These are phyloP conservation scores for Drosophila suzukii DNA, from an alignment of 1,140 invertebrate species.

Conservation along the genomic window DNA sequence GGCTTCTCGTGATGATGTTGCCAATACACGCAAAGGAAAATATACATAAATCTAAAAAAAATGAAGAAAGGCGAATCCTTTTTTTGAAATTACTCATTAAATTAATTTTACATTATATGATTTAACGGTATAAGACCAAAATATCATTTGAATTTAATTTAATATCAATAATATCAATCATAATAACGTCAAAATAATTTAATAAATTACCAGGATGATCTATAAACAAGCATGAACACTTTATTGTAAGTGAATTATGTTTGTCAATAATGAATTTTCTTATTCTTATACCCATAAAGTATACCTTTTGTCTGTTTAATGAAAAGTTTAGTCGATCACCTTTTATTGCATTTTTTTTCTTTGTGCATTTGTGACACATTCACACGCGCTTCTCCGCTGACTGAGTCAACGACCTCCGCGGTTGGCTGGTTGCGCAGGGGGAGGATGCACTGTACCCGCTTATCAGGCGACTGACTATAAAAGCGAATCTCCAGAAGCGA, in stretches of 20 bases:
- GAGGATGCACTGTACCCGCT: slow-evolving; percentile 15
- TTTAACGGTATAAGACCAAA: no score
- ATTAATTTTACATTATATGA: no score
- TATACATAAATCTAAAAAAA: not conserved
- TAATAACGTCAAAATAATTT: no score
- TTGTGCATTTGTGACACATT: slow-evolving; percentile 9
- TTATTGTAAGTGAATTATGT: no score
- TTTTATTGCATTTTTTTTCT: not conserved
- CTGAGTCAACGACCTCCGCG: slow-evolving; percentile 13
- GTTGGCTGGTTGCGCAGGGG: not conserved
- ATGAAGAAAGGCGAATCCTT: not conserved
- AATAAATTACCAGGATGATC: no score
- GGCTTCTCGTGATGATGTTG: not conserved
- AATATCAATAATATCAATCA: no score
- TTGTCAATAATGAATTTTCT: no score
- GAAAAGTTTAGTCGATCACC: not conserved
- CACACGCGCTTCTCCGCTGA: slow-evolving; percentile 5
- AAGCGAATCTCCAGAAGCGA: slow-evolving; percentile 29
- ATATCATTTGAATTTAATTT: no score
- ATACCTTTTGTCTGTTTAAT: no score
- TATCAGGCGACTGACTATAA: slow-evolving; percentile 62
- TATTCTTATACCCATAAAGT: no score
- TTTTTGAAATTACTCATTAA: no score
- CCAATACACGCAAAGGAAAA: not conserved
- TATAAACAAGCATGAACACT: no score